Evolutionary conservation across 2,797 vertebrate genomes (phyloP), one percentile per base, ranked within the genome.

Genomic region (Silurus aristotelis): DNA sequence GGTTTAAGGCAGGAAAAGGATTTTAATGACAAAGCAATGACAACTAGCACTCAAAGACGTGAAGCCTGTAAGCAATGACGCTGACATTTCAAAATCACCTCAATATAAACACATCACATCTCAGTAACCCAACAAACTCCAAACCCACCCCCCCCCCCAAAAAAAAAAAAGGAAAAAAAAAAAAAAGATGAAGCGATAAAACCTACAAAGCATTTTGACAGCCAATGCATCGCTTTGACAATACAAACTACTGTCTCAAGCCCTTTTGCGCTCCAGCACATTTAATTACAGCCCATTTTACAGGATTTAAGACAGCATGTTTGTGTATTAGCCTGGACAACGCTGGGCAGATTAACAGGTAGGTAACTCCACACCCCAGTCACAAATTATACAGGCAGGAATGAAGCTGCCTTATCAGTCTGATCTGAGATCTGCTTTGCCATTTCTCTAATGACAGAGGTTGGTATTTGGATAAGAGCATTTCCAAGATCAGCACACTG

Each of bases 281-380:
- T 91, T 92, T 91, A 91, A 92, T 92, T 88, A 92, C 84, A 87
- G 79, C 72, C 83, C 64, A 76, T 83, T 85, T 84, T 83, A 88
- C 66, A 86, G 86, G 90, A 92, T 90, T 91, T 87, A 88, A 90
- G 84, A 86, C 87, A 88, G 90, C 75, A n/a, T 90, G 88, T 91
- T 87, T 88, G 84, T 87, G 90, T 88, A 87, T 93, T 84, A 83
- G 84, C 85, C 75, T 89, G 91, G 88, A 91, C 87, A 88, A 90
- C 88, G 88, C 80, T 76, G 58, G 87, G 87, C 73, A 89, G 85
- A 89, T 90, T 90, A 88, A 89, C 88, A 83, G 87, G 86, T 84
- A 85, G 85, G 86, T 84, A 90, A 90, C 86, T 84, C 88, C 89
- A 91, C 72, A 84, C 75, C 71, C 85, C 89, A 80, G 85, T 52